Base-by-base conservation (phyloP, 1,140 invertebrate species). In the Paralvinella palmiformis region DNA sequence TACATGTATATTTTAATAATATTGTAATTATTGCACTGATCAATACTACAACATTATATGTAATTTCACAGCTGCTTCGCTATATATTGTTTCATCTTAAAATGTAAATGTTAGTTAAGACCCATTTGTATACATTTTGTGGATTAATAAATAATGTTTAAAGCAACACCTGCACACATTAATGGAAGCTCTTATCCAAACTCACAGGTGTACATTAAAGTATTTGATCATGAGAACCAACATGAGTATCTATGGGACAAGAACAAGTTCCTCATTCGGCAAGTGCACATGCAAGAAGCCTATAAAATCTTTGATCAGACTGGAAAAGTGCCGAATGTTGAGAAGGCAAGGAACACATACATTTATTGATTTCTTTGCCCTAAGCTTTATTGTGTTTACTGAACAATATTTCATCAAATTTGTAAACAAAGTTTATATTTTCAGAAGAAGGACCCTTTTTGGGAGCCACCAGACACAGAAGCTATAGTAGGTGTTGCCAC, bases 231-330 rank as follows among this genome's bases (percentile, higher is more conserved):
- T n/a, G 72, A 81, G 59, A 79, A 78, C 35, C 81, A 79, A 33
- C 82, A 80, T 17, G 81, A 84, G 62, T 86, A 82, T 65, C 71
- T 84, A 17, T 86, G 85, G 85, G 72, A 77, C 4, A 82, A 82
- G 57, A 78, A 82, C 20, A 82, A 81, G 65, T 86, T 86, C 71
- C 69, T 83, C 13, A 82, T 81, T 62, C 69, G 85, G 35, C 75
- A 86, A 50, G 83, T 82, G 62, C 69, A 80, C 20, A 86, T 86
- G 82, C 83, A 84, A 71, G 83, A 85, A 69, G 83, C 86, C 75
- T 86, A 84, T 68, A 78, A 81, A 50, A 82, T 81, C 59, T 84
- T 83, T 65, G 78, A 83, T 63, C 79, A 84, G 32, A 41, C 22
- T 17, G 62, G 62, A 32, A 22, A 24, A n/a, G 3, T 27, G 10